Percentiles rank a stretch among this genome's conserved stretches.
These are phyloP conservation scores for Crotalus tigris DNA, from an alignment of 2,113 vertebrate genomes.

Conservation along the genomic window DNA sequence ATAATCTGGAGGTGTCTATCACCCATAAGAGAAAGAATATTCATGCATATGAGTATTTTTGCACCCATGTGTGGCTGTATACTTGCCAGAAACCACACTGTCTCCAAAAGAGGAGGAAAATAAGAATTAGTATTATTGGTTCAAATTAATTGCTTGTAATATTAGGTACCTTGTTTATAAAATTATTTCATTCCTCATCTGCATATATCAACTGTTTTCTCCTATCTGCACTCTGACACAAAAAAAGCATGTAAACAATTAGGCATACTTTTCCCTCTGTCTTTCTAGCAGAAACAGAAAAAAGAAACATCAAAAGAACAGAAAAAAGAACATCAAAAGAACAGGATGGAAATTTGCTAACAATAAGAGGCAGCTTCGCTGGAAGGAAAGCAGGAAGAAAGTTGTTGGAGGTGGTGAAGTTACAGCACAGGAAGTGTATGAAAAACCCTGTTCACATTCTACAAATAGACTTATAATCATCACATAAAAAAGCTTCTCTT, in stretches of 20 bases:
- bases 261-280: background rate
- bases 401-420: background rate
- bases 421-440: background rate
- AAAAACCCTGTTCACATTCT: background rate
- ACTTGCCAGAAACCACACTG: background rate
- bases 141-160: background rate
- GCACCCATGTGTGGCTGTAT: background rate
- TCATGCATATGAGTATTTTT: background rate
- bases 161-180: background rate
- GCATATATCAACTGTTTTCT: background rate
- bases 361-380: background rate
- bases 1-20: background rate
- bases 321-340: background rate
- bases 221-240: background rate
- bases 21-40: background rate
- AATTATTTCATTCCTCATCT: background rate
- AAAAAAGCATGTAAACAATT: background rate
- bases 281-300: background rate
- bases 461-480: background rate
- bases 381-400: background rate
- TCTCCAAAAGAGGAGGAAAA: background rate
- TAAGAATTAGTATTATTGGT: background rate
- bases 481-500: background rate
- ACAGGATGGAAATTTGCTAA: background rate
- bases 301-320: background rate